These are phyloP conservation scores for Percopsis transmontana DNA, from an alignment of 2,113 vertebrate genomes.

Conservation along the genomic window DNA sequence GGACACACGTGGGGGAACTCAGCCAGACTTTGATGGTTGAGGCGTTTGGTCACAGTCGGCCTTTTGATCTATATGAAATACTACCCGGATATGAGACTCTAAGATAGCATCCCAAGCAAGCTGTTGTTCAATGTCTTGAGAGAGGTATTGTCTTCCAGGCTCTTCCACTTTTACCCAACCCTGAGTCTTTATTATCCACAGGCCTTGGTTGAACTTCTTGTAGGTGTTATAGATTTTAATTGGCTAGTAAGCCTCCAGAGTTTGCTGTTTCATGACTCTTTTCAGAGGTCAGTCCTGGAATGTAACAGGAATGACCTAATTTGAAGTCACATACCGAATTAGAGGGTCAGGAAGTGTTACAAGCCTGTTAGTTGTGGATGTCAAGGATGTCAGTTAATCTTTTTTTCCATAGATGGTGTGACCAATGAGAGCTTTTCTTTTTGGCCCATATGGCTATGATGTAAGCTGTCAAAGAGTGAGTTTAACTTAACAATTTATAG, in stretches of 20 bases:
- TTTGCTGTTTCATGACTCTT: not conserved
- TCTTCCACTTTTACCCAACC: constrained; percentile 1
- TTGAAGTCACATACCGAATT: constrained; percentile 9
- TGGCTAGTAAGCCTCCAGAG: constrained; percentile 3
- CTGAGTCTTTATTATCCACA: constrained; percentile 15
- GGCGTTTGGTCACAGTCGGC: constrained; percentile 5
- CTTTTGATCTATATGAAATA: constrained; percentile 15
- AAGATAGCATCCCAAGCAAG: constrained; percentile 2
- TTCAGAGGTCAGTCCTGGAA: constrained; percentile 22
- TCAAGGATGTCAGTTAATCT: constrained; percentile 1
- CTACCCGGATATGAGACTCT: not conserved
- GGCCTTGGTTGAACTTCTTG: not conserved
- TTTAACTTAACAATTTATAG: not conserved
- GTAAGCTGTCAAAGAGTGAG: not conserved
- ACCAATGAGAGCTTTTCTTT: not conserved
- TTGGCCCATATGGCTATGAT: not conserved
- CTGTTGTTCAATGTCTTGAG: not conserved
- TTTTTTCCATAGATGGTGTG: not conserved
- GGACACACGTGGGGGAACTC: not conserved
- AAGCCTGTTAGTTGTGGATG: not conserved
- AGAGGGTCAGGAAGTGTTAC: not conserved
- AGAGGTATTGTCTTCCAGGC: not conserved
- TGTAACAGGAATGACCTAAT: constrained; percentile 24
- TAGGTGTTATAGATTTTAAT: constrained; percentile 16
- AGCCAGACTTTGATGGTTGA: constrained; percentile 4